A percentile compares a stretch with the other conserved stretches of the same genome.
Conservation (phyloP, 2,797 vertebrate species). For the Sebastes goodei region DNA sequence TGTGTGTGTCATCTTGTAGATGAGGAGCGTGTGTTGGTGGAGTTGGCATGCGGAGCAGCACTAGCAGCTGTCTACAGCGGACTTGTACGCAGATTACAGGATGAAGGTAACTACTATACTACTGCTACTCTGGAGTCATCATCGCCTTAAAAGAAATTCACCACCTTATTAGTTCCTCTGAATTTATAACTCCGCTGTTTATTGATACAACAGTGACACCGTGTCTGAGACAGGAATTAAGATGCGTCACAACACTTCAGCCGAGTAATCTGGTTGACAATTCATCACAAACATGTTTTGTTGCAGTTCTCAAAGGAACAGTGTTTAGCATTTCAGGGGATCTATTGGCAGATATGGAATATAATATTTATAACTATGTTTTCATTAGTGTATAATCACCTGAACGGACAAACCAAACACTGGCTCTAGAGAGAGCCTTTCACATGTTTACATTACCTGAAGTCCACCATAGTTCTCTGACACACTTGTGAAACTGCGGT, state of each 20-base stretch:
- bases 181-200: neutral
- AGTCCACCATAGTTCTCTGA: too few species aligned
- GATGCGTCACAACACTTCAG: neutral
- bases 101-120: slow-evolving; percentile 50
- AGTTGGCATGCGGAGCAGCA: slow-evolving; percentile 73
- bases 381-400: too few species aligned
- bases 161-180: neutral
- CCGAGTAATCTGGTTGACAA: neutral
- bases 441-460: too few species aligned
- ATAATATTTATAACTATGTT: too few species aligned
- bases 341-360: too few species aligned
- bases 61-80: slow-evolving; percentile 71
- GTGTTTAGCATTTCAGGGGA: too few species aligned
- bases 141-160: neutral
- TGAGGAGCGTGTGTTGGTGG: slow-evolving; percentile 75
- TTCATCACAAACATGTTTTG: neutral
- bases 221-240: neutral
- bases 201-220: neutral
- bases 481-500: too few species aligned
- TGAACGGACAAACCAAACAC: too few species aligned
- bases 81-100: slow-evolving; percentile 60
- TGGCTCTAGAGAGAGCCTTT: too few species aligned
- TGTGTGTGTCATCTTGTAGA: slow-evolving; percentile 30
- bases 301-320: neutral
- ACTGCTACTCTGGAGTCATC: neutral